phyloP scores from a whole-genome alignment of 2,797 vertebrate species.

The Notoglanidium macrostoma region DNA sequence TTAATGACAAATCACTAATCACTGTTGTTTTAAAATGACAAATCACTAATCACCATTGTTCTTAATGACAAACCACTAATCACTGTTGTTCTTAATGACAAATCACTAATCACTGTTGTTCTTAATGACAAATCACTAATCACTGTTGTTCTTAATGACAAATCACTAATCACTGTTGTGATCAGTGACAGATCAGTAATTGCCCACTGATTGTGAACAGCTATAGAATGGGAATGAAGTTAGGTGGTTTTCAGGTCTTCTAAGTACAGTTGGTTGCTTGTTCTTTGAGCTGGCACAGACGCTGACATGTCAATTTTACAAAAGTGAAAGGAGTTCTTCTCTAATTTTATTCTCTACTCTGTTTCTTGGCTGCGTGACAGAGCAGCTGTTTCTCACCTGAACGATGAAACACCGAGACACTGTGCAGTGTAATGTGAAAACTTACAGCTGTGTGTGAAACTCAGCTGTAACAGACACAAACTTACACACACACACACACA shows the following conservation, averaged over 20 bases:
- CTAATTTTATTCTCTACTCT: not conserved
- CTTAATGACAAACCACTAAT: not conserved
- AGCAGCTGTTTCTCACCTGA: not conserved
- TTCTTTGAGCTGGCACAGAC: not conserved
- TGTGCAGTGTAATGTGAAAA: constrained; percentile 16
- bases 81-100: not conserved
- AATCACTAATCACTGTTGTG: not conserved
- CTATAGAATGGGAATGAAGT: no score
- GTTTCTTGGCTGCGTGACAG: not conserved
- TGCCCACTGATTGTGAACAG: not conserved
- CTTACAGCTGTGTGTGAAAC: constrained; percentile 1
- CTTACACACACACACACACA: not conserved
- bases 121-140: not conserved
- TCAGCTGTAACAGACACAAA: not conserved
- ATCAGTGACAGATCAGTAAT: not conserved
- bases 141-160: not conserved
- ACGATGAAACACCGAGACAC: not conserved
- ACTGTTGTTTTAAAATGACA: not conserved
- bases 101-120: not conserved
- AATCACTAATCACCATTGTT: not conserved
- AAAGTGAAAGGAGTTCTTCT: not conserved
- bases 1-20: not conserved
- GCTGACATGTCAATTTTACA: not conserved
- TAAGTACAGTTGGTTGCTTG: not conserved
- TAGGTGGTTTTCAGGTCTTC: not conserved